Evolutionary conservation across 2,888 invertebrate genomes (phyloP).

Genomic region (Drosophila fulvimacula): DNA sequence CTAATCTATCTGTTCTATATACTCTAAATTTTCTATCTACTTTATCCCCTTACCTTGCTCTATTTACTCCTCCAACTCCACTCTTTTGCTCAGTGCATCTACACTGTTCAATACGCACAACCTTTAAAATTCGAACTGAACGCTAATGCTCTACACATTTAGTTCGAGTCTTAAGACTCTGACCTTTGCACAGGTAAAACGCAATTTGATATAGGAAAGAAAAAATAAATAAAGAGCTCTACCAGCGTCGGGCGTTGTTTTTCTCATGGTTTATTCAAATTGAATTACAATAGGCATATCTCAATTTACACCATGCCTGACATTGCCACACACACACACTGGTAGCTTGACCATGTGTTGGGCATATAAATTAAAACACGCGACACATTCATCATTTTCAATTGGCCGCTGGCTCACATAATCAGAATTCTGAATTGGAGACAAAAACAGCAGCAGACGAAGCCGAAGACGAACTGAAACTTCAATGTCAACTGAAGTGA

Average conservation of each 20-base stretch:
- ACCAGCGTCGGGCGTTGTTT: slow-evolving; percentile 9
- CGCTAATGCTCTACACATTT: slow-evolving; percentile 41
- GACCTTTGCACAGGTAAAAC: slow-evolving; percentile 52
- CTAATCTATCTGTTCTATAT: neutral
- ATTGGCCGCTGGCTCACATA: slow-evolving; percentile 55
- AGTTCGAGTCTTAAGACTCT: slow-evolving; percentile 39
- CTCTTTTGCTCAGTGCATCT: neutral
- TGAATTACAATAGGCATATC: slow-evolving; percentile 57
- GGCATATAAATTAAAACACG: slow-evolving; percentile 60
- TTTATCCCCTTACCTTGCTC: too few species aligned
- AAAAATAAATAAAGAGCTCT: neutral
- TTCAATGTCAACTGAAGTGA: slow-evolving; percentile 54
- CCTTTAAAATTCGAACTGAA: slow-evolving; percentile 11
- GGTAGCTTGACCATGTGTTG: slow-evolving; percentile 46
- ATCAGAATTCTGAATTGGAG: slow-evolving; percentile 55
- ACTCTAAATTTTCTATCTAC: neutral
- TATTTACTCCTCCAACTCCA: too few species aligned
- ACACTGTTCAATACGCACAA: slow-evolving; percentile 5
- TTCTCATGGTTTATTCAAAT: slow-evolving; percentile 49
- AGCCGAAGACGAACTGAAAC: slow-evolving; percentile 34
- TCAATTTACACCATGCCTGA: slow-evolving; percentile 54
- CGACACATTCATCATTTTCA: slow-evolving; percentile 72
- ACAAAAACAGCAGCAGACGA: slow-evolving; percentile 3
- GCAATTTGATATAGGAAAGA: slow-evolving; percentile 1
- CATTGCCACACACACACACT: slow-evolving; percentile 50